These are phyloP conservation scores for Dromas ardeola DNA, from an alignment of 2,113 vertebrate genomes.

Conservation along the genomic window DNA sequence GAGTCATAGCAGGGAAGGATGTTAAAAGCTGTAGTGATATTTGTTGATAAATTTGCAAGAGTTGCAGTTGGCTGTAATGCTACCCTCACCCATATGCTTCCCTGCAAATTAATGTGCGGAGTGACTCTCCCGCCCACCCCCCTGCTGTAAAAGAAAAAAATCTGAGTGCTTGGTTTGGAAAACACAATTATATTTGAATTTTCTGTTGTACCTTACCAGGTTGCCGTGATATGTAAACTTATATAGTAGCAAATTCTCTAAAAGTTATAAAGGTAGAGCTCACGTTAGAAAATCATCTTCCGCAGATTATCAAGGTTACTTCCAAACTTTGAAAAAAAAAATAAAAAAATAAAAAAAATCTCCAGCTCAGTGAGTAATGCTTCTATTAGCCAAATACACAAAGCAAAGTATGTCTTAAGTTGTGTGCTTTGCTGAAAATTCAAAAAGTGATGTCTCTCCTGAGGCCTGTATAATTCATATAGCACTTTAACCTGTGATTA, in stretches of 20 bases:
- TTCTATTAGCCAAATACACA: slow-evolving; percentile 16
- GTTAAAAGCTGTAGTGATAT: neutral
- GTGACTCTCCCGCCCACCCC: neutral
- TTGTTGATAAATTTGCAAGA: neutral
- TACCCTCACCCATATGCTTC: neutral
- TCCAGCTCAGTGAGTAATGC: neutral
- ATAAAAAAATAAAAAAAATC: neutral
- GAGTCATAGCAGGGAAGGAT: neutral
- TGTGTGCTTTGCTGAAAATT: slow-evolving; percentile 9
- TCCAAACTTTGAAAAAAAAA: neutral
- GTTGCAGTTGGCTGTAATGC: neutral
- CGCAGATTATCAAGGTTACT: neutral
- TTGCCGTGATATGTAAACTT: neutral
- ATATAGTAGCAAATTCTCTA: neutral
- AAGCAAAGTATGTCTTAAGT: neutral
- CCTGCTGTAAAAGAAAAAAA: neutral
- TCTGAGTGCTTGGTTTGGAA: neutral
- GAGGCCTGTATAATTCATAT: neutral
- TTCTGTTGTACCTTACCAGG: neutral
- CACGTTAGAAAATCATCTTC: neutral
- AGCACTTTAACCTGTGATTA: slow-evolving; percentile 37
- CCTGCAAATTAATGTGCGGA: neutral
- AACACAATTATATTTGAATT: neutral
- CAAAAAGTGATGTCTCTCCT: neutral
- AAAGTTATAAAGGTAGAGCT: neutral